Evolutionary conservation across 23 tunicate genomes (phyloP), one percentile per base, ranked within the genome.

Genomic region (Halocynthia roretzi): DNA sequence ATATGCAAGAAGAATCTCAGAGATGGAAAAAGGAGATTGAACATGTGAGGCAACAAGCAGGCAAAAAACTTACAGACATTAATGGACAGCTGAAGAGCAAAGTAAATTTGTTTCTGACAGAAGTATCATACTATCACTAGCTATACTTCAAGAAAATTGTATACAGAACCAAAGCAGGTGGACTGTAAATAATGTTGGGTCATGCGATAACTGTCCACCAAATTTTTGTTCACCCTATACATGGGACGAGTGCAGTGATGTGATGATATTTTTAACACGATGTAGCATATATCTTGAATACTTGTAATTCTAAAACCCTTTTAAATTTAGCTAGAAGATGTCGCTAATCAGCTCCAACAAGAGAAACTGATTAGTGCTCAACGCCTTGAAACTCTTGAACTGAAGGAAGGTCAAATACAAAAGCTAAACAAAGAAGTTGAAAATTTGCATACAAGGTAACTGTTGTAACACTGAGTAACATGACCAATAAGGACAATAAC

Each of bases 341-440:
- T 64, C 21, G 22, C 8, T 18, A 54, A 31, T 56, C 64, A 54
- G 31, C 65, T 74, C 31, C 64, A 74, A 10, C 78, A 74, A 54
- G 78, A 74, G 56, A 74, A 74, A 74, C 65, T 74, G 63, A 74
- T 18, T 8, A 74, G 21, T 48, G 5, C 62, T 10, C 78, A 74
- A 56, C 78, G 62, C 7, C 64, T 54, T 8, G 56, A 52, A 19
- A 74, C 78, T 53, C 55, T 74, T 54, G 62, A 53, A 54, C 19
- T 74, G 52, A 74, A 74, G 63, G 56, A 56, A 54, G 56, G 31
- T 14, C 62, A 15, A 53, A 54, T 74, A 8, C 64, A 54, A 12
- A 74, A 74, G 21, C 56, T 74, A 64, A 52, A 53, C n/a, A 74
- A 74, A 53, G 78, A 74, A 52, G 50, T 74, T 8, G 23, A 21